These are phyloP conservation scores for Unio delphinus DNA, from an alignment of 2,888 invertebrate species.

Conservation along the genomic window DNA sequence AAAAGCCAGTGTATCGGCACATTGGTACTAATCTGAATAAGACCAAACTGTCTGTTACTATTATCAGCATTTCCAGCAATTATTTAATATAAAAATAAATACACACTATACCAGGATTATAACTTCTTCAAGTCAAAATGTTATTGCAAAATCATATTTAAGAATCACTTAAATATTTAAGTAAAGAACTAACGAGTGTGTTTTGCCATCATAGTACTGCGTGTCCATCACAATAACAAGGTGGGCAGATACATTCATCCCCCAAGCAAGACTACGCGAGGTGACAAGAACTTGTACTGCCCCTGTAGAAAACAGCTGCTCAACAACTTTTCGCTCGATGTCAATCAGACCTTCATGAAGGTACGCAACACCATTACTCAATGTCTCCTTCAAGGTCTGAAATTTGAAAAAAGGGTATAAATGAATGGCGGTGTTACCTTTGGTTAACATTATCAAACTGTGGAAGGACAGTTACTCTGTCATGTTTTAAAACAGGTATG, in stretches of 20 bases:
- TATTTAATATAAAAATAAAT: too few relatives aligned
- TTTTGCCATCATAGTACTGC: constrained; percentile 88
- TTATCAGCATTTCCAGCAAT: too few relatives aligned
- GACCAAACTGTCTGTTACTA: too few relatives aligned
- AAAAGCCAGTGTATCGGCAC: too few relatives aligned
- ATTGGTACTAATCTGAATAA: too few relatives aligned
- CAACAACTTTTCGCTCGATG: constrained; percentile 90
- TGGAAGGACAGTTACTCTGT: background rate
- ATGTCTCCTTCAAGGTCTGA: constrained; percentile 90
- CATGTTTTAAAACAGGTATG: too few relatives aligned
- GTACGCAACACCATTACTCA: constrained; percentile 96
- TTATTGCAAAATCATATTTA: background rate
- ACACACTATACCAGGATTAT: too few relatives aligned
- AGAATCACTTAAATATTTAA: background rate
- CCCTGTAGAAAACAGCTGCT: constrained; percentile 92
- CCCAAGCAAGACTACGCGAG: constrained; percentile 93
- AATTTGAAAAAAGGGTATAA: constrained; percentile 11
- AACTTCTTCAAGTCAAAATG: too few relatives aligned
- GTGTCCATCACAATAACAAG: constrained; percentile 98
- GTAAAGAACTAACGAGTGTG: constrained; percentile 58
- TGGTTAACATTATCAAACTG: background rate
- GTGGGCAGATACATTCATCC: constrained; percentile 88
- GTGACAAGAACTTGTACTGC: constrained; percentile 92
- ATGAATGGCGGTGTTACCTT: background rate
- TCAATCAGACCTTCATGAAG: constrained; percentile 93